Percentiles rank a stretch among this genome's conserved stretches.
Evolutionary conservation across 1,140 invertebrate genomes (phyloP).

Genomic region (Lepidurus couesii): DNA sequence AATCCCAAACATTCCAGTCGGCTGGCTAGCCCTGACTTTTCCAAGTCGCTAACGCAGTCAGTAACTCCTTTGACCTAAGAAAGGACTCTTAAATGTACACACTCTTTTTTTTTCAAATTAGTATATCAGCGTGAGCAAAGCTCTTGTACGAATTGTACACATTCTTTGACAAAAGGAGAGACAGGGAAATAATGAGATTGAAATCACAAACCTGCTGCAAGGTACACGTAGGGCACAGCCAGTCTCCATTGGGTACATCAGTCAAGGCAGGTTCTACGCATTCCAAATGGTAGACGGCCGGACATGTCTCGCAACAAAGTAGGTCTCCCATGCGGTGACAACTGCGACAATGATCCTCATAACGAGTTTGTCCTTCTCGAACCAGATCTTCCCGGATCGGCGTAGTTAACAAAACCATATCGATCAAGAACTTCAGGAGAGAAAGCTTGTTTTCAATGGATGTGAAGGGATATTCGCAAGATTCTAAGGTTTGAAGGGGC

Average conservation of each 20-base stretch:
- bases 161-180: not conserved
- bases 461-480: conserved; percentile 83
- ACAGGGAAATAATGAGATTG: too few species aligned
- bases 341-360: conserved; percentile 90
- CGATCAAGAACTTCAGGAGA: conserved; percentile 83
- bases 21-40: conserved; percentile 83
- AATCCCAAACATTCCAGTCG: conserved; percentile 89
- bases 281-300: conserved; percentile 91
- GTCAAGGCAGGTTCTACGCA: conserved; percentile 90
- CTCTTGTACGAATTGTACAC: conserved; percentile 26
- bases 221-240: conserved; percentile 89
- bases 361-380: conserved; percentile 74
- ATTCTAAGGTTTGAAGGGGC: conserved; percentile 44
- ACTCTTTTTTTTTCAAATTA: too few species aligned
- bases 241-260: conserved; percentile 91
- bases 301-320: conserved; percentile 92
- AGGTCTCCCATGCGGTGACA: conserved; percentile 93
- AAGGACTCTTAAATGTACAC: conserved; percentile 1
- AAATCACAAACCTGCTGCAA: conserved; percentile 62
- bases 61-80: conserved; percentile 68
- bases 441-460: conserved; percentile 71
- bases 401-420: conserved; percentile 90
- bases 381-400: conserved; percentile 85
- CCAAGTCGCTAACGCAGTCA: conserved; percentile 84
- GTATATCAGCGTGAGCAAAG: conserved; percentile 23